Evolutionary conservation across 1,140 invertebrate species (phyloP).

Genomic region (Physella acuta): DNA sequence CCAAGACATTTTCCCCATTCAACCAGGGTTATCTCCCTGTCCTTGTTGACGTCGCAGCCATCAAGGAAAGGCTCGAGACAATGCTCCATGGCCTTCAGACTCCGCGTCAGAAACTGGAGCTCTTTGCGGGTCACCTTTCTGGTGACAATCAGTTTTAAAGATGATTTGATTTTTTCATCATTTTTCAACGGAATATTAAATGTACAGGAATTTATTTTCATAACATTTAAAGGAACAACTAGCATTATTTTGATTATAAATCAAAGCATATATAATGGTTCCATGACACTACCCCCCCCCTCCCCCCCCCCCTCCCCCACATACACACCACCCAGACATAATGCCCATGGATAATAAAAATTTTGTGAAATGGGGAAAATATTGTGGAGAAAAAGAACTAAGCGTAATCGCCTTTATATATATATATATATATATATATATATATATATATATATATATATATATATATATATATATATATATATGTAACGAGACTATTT

Average conservation of each 20-base stretch:
- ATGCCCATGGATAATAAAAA: too few species aligned
- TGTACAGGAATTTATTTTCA: too few species aligned
- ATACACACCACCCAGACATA: neutral
- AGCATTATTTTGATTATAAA: neutral
- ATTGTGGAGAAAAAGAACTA: too few species aligned
- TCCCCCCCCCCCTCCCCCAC: neutral
- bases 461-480: too few species aligned
- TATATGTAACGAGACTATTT: too few species aligned
- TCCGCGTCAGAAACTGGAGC: conserved; percentile 41
- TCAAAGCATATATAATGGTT: neutral
- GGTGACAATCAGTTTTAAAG: conserved; percentile 1
- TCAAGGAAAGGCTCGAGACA: conserved; percentile 51
- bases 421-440: too few species aligned
- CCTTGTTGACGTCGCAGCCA: conserved; percentile 40
- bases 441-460: too few species aligned
- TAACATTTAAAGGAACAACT: too few species aligned
- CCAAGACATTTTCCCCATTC: conserved; percentile 47
- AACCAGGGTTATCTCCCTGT: conserved; percentile 39
- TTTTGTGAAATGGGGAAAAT: too few species aligned
- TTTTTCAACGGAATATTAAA: neutral
- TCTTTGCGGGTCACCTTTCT: conserved; percentile 44
- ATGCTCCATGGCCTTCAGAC: conserved; percentile 47
- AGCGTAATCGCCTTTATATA: too few species aligned
- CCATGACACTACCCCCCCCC: neutral
- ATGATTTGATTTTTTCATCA: neutral